phyloP scores from a whole-genome alignment of 2,113 vertebrate species.

The Dicaeum eximium region DNA sequence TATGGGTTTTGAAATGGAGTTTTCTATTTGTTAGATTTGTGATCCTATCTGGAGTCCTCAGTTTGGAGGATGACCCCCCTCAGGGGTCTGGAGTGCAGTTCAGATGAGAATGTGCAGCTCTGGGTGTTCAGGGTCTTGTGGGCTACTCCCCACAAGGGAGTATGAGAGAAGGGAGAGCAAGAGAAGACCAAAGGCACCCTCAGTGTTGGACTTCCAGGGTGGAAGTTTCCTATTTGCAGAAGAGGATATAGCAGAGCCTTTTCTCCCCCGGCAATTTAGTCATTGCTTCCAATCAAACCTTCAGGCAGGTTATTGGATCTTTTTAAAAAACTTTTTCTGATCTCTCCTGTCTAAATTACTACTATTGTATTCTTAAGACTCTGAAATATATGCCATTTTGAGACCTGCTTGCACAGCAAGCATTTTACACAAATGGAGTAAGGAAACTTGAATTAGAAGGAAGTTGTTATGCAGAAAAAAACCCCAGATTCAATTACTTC shows the following conservation, averaged over 20 bases:
- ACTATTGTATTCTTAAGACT: not conserved
- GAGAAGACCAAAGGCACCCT: not conserved
- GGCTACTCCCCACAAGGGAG: too few species aligned
- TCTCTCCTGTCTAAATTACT: not conserved
- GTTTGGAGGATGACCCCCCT: not conserved
- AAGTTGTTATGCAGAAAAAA: not conserved
- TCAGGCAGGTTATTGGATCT: not conserved
- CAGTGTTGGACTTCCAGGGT: not conserved
- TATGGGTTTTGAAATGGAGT: not conserved
- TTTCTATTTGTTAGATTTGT: not conserved
- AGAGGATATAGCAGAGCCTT: not conserved
- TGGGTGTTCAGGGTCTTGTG: not conserved
- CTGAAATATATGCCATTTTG: not conserved
- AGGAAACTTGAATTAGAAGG: not conserved
- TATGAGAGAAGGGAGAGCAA: too few species aligned
- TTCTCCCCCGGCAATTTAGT: not conserved
- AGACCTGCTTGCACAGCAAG: not conserved
- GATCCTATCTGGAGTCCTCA: not conserved
- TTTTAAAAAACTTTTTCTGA: not conserved
- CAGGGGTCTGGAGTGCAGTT: not conserved
- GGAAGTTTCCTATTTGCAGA: not conserved
- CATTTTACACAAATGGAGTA: not conserved
- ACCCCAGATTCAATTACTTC: not conserved
- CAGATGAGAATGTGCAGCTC: not conserved
- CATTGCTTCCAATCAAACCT: not conserved